These are phyloP conservation scores for Crioceris asparagi DNA, from an alignment of 2,888 invertebrate species.

Conservation along the genomic window DNA sequence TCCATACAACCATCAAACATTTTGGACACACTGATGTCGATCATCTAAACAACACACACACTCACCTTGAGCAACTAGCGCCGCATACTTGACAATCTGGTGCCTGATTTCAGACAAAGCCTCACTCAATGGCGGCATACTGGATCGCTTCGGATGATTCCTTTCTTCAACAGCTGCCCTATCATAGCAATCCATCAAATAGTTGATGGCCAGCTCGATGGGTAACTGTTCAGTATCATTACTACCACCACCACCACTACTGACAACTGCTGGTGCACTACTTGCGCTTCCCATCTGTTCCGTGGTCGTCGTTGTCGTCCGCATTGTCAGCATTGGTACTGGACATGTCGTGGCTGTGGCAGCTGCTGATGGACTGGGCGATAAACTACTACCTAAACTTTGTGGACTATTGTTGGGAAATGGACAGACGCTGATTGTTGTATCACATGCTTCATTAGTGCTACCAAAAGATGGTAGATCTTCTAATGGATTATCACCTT, in stretches of 20 bases:
- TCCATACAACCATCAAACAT: neutral
- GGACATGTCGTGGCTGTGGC: too few relatives aligned
- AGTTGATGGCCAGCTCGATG: constrained; percentile 32
- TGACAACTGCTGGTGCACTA: too few relatives aligned
- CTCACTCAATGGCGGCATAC: constrained; percentile 61
- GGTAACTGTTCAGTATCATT: constrained; percentile 19
- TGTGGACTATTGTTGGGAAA: too few relatives aligned
- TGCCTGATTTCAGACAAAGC: constrained; percentile 48
- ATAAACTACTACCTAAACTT: constrained; percentile 35
- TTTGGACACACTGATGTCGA: neutral
- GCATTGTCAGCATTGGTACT: constrained; percentile 29
- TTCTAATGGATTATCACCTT: constrained; percentile 20
- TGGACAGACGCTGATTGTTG: too few relatives aligned
- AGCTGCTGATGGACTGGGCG: constrained; percentile 28
- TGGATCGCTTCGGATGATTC: constrained; percentile 65
- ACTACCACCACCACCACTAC: too few relatives aligned
- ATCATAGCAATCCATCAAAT: constrained; percentile 55
- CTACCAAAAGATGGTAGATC: too few relatives aligned
- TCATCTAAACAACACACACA: too few relatives aligned
- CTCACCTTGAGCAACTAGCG: constrained; percentile 46
- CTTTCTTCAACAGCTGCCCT: constrained; percentile 63
- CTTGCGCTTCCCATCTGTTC: too few relatives aligned
- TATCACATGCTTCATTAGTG: too few relatives aligned
- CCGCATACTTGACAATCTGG: constrained; percentile 45
- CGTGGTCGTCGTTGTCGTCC: constrained; percentile 4